Percentiles rank a stretch among this genome's conserved stretches.
Conservation (phyloP, 2,888 invertebrate species). For the Hirtodrosophila histrioides region DNA sequence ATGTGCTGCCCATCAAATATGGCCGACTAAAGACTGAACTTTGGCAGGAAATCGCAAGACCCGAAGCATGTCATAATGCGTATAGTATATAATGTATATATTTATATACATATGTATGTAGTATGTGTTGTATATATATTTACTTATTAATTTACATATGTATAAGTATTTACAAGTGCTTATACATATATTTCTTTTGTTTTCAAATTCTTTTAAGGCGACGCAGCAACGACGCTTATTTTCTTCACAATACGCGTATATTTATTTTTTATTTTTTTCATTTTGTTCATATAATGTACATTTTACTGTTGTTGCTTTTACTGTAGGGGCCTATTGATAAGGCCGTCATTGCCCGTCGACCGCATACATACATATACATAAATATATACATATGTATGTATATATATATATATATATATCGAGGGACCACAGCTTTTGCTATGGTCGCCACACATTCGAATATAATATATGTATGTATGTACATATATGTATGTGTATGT, state of each 20-base stretch:
- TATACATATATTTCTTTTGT: slow-evolving; percentile 66
- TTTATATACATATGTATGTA: too few species aligned
- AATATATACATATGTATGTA: neutral
- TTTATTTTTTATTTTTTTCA: slow-evolving; percentile 29
- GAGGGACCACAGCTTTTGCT: slow-evolving; percentile 52
- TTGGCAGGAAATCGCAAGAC: slow-evolving; percentile 48
- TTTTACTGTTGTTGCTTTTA: slow-evolving; percentile 41
- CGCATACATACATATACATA: slow-evolving; percentile 32
- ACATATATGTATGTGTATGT: neutral
- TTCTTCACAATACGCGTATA: slow-evolving; percentile 16
- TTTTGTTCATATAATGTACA: slow-evolving; percentile 42
- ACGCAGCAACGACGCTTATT: slow-evolving; percentile 45
- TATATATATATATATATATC: slow-evolving; percentile 6
- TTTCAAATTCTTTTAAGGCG: slow-evolving; percentile 64
- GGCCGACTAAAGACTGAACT: slow-evolving; percentile 25
- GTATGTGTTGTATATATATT: too few species aligned
- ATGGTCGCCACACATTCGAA: slow-evolving; percentile 32
- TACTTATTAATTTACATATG: neutral
- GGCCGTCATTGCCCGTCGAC: slow-evolving; percentile 58
- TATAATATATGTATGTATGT: slow-evolving; percentile 14
- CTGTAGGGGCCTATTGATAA: slow-evolving; percentile 71
- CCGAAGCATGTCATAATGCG: slow-evolving; percentile 1
- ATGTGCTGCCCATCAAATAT: slow-evolving; percentile 40
- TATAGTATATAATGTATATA: too few species aligned
- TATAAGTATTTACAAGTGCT: slow-evolving; percentile 6